Evolutionary conservation across 2,113 vertebrate genomes (phyloP).

Genomic region (Albula goreensis): DNA sequence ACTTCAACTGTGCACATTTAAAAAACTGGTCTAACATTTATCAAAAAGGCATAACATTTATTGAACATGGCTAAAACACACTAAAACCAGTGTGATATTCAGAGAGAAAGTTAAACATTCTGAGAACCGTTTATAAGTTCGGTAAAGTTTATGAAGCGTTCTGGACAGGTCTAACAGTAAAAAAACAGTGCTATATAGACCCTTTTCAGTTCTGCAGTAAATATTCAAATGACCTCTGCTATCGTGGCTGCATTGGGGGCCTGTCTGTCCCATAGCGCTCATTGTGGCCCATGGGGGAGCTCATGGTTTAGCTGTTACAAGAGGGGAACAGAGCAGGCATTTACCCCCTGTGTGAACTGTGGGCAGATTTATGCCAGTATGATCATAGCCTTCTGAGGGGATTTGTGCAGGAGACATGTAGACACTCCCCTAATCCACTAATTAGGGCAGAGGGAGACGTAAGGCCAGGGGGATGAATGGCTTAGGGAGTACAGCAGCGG

Average conservation of each 20-base stretch:
- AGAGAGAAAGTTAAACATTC: neutral
- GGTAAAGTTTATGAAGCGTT: neutral
- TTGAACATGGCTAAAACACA: neutral
- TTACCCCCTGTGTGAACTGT: conserved; percentile 14
- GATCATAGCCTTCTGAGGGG: conserved; percentile 6
- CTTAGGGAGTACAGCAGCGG: neutral
- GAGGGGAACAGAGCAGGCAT: neutral
- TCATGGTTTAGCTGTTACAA: neutral
- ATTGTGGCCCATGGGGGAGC: neutral
- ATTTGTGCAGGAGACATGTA: conserved; percentile 18
- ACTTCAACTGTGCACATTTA: no score
- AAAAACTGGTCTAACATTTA: no score
- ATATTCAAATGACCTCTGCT: neutral
- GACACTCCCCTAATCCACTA: conserved; percentile 25
- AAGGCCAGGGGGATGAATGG: neutral
- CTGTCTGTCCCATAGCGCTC: neutral
- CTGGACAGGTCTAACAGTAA: neutral
- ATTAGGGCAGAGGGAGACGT: conserved; percentile 1
- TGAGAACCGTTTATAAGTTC: neutral
- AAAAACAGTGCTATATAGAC: no score
- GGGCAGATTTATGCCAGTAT: conserved; percentile 25
- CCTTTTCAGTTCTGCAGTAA: neutral
- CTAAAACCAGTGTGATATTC: neutral
- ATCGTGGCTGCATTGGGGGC: no score
- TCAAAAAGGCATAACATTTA: neutral